These are phyloP conservation scores for Acropternis orthonyx DNA, from an alignment of 2,797 vertebrate species.

Conservation along the genomic window DNA sequence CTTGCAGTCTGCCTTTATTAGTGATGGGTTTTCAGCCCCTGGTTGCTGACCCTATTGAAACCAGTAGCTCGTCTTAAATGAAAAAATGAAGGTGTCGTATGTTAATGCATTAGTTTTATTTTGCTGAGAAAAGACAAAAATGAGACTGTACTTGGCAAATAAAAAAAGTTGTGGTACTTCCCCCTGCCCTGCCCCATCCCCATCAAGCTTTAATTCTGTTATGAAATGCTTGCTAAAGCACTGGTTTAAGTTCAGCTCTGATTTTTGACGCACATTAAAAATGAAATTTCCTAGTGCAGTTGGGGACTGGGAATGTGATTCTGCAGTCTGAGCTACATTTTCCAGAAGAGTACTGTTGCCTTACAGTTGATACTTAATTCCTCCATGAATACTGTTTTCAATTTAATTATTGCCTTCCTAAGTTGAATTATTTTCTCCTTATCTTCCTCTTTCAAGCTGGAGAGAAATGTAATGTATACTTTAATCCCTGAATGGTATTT, in stretches of 20 bases:
- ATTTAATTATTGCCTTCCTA: not conserved
- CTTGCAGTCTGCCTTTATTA: constrained; percentile 57
- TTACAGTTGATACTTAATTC: not conserved
- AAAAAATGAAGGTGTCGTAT: not conserved
- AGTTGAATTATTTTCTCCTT: not conserved
- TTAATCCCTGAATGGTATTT: not conserved
- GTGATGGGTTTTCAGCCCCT: constrained; percentile 45
- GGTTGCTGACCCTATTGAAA: constrained; percentile 39
- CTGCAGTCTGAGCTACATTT: not conserved
- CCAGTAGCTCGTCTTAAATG: not conserved
- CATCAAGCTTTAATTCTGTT: not conserved
- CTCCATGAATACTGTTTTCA: not conserved
- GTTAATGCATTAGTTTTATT: not conserved
- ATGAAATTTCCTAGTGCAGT: not conserved
- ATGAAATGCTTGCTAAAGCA: not conserved
- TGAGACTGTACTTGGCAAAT: not conserved
- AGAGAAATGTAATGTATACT: not conserved
- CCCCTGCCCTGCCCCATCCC: not conserved
- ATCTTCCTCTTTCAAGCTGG: not conserved
- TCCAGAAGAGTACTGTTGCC: not conserved
- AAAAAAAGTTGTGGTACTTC: not conserved
- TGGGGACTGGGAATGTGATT: not conserved
- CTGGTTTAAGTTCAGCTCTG: not conserved
- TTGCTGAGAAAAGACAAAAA: not conserved
- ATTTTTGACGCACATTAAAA: not conserved